Evolutionary conservation across 53 echinoderm and acorn worm species (phyloP).

Genomic region (Holothuria leucospilota): DNA sequence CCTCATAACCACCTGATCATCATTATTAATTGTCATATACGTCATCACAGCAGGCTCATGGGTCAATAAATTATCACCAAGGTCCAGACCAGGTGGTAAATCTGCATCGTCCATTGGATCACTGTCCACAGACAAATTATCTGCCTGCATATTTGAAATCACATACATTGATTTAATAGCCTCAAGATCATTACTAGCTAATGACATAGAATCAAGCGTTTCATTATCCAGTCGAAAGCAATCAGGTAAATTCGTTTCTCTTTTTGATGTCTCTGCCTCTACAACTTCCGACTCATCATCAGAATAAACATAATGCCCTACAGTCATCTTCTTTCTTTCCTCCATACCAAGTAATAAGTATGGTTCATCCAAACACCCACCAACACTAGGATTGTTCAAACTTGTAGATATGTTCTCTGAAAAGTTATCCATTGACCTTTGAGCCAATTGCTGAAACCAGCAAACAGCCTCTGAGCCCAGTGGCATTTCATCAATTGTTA

Average conservation of each 20-base stretch:
- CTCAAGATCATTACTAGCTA: conserved; percentile 84
- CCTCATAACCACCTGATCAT: conserved; percentile 96
- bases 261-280: conserved; percentile 78
- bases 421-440: conserved; percentile 86
- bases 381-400: conserved; percentile 82
- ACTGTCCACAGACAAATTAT: conserved; percentile 83
- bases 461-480: conserved; percentile 93
- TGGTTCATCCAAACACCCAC: conserved; percentile 86
- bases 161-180: conserved; percentile 97
- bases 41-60: conserved; percentile 92
- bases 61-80: conserved; percentile 63
- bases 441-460: conserved; percentile 86
- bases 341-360: conserved; percentile 74
- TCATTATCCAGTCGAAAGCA: conserved; percentile 71
- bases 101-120: conserved; percentile 73
- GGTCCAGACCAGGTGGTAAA: conserved; percentile 77
- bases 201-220: conserved; percentile 78
- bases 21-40: conserved; percentile 94
- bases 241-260: conserved; percentile 56
- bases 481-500: conserved; percentile 92
- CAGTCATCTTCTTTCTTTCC: conserved; percentile 72
- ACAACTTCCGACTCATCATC: conserved; percentile 95
- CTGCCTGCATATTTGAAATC: conserved; percentile 85
- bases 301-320: conserved; percentile 95
- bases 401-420: conserved; percentile 89